Conservation (phyloP, 2,888 invertebrate species). For the Eupeodes latifasciatus region DNA sequence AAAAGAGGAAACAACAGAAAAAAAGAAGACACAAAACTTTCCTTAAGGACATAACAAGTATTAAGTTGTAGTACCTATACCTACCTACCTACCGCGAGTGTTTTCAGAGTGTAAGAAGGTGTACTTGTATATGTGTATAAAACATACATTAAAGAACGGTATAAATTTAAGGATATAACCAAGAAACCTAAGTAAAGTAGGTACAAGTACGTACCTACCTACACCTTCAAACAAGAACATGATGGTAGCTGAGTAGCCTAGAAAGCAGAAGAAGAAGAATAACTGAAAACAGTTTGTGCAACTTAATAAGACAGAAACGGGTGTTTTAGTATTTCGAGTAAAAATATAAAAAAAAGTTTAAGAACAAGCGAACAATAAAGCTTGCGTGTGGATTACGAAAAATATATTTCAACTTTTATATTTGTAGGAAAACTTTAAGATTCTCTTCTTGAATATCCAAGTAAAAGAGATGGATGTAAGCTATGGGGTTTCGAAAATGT, state of each 20-base stretch:
- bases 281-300: constrained; percentile 30
- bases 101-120: background rate
- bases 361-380: constrained; percentile 25
- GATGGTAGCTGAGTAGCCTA: background rate
- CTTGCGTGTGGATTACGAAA: constrained; percentile 59
- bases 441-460: background rate
- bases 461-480: background rate
- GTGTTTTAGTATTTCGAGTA: constrained; percentile 40
- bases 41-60: constrained; percentile 71
- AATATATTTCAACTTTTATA: constrained; percentile 9
- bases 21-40: constrained; percentile 67
- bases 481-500: too few relatives aligned
- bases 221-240: too few relatives aligned
- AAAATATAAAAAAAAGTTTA: background rate
- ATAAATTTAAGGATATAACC: background rate
- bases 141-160: background rate
- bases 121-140: background rate
- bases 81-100: constrained; percentile 8
- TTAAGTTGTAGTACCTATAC: constrained; percentile 56
- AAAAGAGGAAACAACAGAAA: constrained; percentile 46
- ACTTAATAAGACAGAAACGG: constrained; percentile 60
- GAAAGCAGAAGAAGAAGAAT: background rate
- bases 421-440: background rate
- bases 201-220: background rate
- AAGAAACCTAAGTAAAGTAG: background rate